Evolutionary conservation across 2,113 vertebrate species (phyloP), one percentile per base, ranked within the genome.

Genomic region (Nesogale talazaci): DNA sequence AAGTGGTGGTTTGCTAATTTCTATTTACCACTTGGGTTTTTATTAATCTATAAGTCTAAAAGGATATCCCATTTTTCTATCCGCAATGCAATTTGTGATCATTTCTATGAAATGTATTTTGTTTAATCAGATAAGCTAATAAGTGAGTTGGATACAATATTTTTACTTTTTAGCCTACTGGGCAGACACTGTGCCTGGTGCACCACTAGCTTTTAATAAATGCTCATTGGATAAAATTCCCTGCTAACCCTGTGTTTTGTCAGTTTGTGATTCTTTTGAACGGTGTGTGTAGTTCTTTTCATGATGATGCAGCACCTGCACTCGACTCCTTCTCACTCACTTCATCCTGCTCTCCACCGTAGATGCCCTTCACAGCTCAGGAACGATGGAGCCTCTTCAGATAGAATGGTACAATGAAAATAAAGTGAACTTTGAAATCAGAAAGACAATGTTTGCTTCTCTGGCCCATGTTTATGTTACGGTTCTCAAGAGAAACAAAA

Each of bases 71-170:
- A 96, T 98, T 96, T 96, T 72, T 97, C 96, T 96, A 96, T 97
- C 96, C 94, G 56, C 94, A 97, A 95, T 97, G 96, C 93, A 97
- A 97, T 98, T 98, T 98, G 96, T 97, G 98, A 97, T 97, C 98
- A 98, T 98, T 98, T 98, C 98, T 98, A 96, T 98, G 98, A 98
- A 98, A 98, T 98, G 98, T 98, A 97, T 95, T 97, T 97, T 96
- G 81, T 97, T 98, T 96, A 97, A 96, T 97, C 95, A 84, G 97
- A 98, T 98, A 98, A 98, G 97, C 83, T 96, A 95, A 96, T 95
- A 94, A 92, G 46, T 92, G 77, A 95, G 88, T 93, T 94, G 88
- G 91, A 94, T 86, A 80, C 57, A 70, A 93, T 83, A 11, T 95
- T 95, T 94, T 83, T 96, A 88, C 94, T 78, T 95, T 78, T 91